A percentile compares a stretch with the other conserved stretches of the same genome.
These are phyloP conservation scores for Pseudopipra pipra DNA, from an alignment of 2,113 vertebrate genomes.

Conservation along the genomic window DNA sequence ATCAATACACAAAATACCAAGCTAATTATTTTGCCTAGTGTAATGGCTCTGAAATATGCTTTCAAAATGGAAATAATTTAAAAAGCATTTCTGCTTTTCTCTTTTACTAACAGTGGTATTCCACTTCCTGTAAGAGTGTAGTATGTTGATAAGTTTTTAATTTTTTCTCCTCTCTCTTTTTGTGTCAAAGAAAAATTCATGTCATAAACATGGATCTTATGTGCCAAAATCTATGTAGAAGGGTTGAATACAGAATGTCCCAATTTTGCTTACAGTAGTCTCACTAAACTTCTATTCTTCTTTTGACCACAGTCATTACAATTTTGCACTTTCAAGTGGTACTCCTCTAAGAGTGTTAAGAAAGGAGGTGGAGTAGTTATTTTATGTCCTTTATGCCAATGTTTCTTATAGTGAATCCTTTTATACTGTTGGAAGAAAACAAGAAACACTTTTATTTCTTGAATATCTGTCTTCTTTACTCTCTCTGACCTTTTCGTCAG, in stretches of 20 bases:
- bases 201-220: background rate
- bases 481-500: background rate
- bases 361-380: background rate
- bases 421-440: background rate
- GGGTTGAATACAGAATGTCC: background rate
- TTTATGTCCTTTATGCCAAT: background rate
- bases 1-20: background rate
- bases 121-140: background rate
- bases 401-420: background rate
- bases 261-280: background rate
- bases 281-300: background rate
- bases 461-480: constrained; percentile 31
- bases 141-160: background rate
- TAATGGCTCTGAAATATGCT: background rate
- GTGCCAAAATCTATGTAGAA: background rate
- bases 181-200: background rate
- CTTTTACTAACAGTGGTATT: background rate
- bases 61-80: background rate
- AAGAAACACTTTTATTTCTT: constrained; percentile 2
- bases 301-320: background rate
- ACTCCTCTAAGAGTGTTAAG: background rate
- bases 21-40: background rate
- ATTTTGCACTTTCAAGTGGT: background rate
- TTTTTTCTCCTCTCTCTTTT: background rate
- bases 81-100: background rate